A percentile compares a stretch with the other conserved stretches of the same genome.
These are phyloP conservation scores for Coecobrya sp. DNA, from an alignment of 2,888 invertebrate genomes.

Conservation along the genomic window DNA sequence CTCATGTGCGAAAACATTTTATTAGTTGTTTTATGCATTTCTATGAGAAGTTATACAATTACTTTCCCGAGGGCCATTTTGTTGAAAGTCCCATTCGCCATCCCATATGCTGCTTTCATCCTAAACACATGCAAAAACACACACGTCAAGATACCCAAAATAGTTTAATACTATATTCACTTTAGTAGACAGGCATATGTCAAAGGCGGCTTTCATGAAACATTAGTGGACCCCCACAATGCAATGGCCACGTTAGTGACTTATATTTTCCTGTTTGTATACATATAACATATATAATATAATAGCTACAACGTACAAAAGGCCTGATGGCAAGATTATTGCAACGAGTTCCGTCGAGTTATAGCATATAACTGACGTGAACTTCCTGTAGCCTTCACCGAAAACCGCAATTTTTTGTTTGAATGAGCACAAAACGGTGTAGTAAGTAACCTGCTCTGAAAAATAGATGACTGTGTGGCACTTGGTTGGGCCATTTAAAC, in stretches of 20 bases:
- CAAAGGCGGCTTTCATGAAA: constrained; percentile 17
- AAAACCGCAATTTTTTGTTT: constrained; percentile 34
- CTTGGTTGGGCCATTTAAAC: neutral
- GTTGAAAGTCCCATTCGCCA: neutral
- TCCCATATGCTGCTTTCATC: constrained; percentile 9
- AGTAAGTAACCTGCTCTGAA: neutral
- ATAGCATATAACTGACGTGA: neutral
- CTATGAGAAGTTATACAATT: neutral
- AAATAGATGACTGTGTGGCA: neutral
- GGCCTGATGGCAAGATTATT: neutral
- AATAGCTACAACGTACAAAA: too few relatives aligned
- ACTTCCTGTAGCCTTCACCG: constrained; percentile 51
- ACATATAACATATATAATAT: too few relatives aligned
- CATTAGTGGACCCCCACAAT: neutral
- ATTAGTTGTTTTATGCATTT: constrained; percentile 1
- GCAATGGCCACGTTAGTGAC: neutral
- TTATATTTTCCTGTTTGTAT: neutral
- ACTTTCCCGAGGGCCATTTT: neutral
- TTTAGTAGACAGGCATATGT: constrained; percentile 8
- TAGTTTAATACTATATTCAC: neutral
- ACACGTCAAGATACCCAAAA: neutral
- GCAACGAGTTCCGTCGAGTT: constrained; percentile 4
- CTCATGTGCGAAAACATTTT: neutral
- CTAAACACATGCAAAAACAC: constrained; percentile 11
- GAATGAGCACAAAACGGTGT: neutral